Conservation (phyloP, 2,113 vertebrate species). For the Carollia perspicillata region DNA sequence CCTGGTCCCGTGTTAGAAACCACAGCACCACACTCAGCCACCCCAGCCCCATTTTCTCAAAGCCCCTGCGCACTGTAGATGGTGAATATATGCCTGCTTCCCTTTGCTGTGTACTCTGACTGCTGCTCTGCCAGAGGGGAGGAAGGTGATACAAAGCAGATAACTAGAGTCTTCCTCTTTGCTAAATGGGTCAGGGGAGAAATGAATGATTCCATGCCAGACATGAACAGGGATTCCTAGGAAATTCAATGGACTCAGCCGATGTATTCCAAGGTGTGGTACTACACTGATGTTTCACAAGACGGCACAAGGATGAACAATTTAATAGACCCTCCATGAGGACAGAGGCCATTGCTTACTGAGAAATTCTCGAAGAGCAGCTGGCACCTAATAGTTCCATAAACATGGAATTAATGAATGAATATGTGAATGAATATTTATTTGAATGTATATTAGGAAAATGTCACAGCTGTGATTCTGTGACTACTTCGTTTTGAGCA, state of each 20-base stretch:
- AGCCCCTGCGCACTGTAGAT: not conserved
- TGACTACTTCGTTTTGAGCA: not conserved
- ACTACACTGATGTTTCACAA: fast-evolving
- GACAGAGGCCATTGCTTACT: not conserved
- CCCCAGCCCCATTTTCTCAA: constrained; percentile 34
- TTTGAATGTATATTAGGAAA: not conserved
- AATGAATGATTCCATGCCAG: constrained; percentile 64
- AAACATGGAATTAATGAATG: not conserved
- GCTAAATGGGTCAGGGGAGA: constrained; percentile 44
- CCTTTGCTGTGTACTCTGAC: constrained; percentile 75
- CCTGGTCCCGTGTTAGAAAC: constrained; percentile 60
- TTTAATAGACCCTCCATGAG: fast-evolving
- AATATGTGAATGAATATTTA: fast-evolving
- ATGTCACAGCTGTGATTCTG: not conserved
- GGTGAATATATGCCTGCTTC: constrained; percentile 62
- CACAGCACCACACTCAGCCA: not conserved
- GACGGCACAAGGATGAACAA: fast-evolving
- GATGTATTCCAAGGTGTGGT: not conserved
- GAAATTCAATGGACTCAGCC: constrained; percentile 60
- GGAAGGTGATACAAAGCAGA: constrained; percentile 57
- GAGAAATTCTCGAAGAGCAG: not conserved
- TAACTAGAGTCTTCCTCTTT: constrained; percentile 60
- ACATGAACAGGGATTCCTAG: constrained; percentile 68
- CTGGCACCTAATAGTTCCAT: not conserved
- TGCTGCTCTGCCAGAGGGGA: constrained; percentile 59